Conservation (phyloP, 2,797 vertebrate genomes). For the Scolopax bukidnonensis region DNA sequence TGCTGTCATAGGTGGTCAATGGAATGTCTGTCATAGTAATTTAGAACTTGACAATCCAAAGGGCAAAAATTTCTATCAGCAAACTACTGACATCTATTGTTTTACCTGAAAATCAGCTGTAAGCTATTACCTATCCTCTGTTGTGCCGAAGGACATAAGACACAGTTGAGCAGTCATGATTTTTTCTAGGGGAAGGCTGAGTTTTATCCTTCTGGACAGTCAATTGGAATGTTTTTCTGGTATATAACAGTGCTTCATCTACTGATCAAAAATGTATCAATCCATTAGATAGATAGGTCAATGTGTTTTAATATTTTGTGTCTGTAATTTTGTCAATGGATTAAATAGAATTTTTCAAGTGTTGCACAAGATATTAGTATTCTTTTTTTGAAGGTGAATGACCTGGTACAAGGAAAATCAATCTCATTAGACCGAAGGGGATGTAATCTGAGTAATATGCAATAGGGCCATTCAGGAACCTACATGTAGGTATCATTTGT, state of each 20-base stretch:
- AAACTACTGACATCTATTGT: not conserved
- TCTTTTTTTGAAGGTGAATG: not conserved
- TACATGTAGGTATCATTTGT: not conserved
- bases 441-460: not conserved
- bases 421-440: not conserved
- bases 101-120: not conserved
- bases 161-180: not conserved
- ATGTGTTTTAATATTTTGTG: not conserved
- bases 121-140: not conserved
- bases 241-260: not conserved
- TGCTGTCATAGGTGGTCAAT: not conserved
- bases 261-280: not conserved
- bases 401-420: not conserved
- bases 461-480: not conserved
- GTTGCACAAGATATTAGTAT: not conserved
- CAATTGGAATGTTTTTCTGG: not conserved
- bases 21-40: not conserved
- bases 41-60: not conserved
- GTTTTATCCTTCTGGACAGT: not conserved
- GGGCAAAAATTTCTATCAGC: not conserved
- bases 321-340: not conserved
- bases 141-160: not conserved
- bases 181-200: not conserved
- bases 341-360: not conserved
- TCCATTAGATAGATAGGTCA: not conserved